Evolutionary conservation across 2,797 vertebrate genomes (phyloP), one percentile per base, ranked within the genome.

Genomic region (Picus viridis): DNA sequence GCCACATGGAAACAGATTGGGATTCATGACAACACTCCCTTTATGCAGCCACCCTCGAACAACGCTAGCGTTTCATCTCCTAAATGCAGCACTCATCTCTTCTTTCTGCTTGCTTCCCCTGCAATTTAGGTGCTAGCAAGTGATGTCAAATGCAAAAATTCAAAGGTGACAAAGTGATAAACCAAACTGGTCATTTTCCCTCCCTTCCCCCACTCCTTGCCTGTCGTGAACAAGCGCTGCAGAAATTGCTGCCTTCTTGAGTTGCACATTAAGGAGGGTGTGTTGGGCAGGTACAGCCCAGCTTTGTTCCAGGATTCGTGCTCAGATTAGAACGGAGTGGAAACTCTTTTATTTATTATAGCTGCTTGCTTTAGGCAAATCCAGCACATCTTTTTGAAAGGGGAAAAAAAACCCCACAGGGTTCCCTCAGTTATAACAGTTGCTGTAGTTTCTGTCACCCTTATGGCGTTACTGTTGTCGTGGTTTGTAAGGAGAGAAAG

Each of bases 1-100:
- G 92, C 91, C 92, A 88, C 94, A 72, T 95, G 92, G 94, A 95
- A 92, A 96, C 62, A 10, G 89, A 93, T 92, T 95, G 68, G 93
- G 93, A 95, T 95, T 95, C 92, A 84, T 71, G 77, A 88, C 90
- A 91, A 4, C 88, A 71, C 89, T 93, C 64, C 12, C 62, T 71
- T 11, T 39, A 88, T 47, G 45, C 77, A 95, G 45, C 68, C 74
- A 65, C 73, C 62, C 61, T 92, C 67, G 64, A 70, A 81, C 43
- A 58, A 41, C 4, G 0, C 53, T n/a, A 89, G 57, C 6, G 1
- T 83, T 94, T 93, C 58, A 49, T 68, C 71, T 89, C 3, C 72
- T 47, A 10, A 78, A 26, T 36, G 65, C 75, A 53, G 30, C 65
- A 59, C 62, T 29, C 34, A 1, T 68, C 13, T 45, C 79, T 77